Evolutionary conservation across 1,140 invertebrate species (phyloP), one percentile per base, ranked within the genome.

Genomic region (Drosophila leontia): DNA sequence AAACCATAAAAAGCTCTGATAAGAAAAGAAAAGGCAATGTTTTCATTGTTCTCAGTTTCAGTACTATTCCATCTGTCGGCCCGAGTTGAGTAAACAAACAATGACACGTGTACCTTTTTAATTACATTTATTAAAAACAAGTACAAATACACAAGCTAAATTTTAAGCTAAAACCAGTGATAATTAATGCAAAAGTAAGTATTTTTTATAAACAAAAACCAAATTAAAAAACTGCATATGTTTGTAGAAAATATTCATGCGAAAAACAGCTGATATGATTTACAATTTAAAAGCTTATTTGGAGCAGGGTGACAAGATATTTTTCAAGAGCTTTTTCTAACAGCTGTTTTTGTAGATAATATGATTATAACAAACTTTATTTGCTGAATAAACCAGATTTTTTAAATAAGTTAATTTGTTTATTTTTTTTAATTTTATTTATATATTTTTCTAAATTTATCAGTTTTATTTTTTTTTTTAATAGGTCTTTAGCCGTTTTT

Each of bases 211-310:
- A 23, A 23, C 1, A 55, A 55, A 8, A 29, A 29, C 5, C 6
- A 29, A 29, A 29, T 29, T 29, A 0, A 29, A 29, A 6, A 19
- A 9, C 1, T 15, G 2, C 13, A 8, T 9, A 29, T 3, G 32
- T 23, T 19, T 53, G 32, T 6, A 0, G 7, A 3, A 37, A 37
- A 37, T 32, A 41, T 34, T 59, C 59, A 8, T 59, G 34, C 2
- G 5, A 3, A 26, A 11, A 57, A 53, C 76, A 78, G 76, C 75
- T 78, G 76, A 42, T 47, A 53, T 71, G 17, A 63, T 55, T 47
- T 48, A 59, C 17, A 62, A 78, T 34, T n/a, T 7, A 17, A 45
- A 78, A 78, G 75, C 75, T 69, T 15, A 37, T 12, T 13, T 1
- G 11, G 7, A 35, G 4, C 26, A 29, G 29, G 32, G 4, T 41